Base-by-base conservation (phyloP, 2,113 vertebrate species). In the Orycteropus afer region DNA sequence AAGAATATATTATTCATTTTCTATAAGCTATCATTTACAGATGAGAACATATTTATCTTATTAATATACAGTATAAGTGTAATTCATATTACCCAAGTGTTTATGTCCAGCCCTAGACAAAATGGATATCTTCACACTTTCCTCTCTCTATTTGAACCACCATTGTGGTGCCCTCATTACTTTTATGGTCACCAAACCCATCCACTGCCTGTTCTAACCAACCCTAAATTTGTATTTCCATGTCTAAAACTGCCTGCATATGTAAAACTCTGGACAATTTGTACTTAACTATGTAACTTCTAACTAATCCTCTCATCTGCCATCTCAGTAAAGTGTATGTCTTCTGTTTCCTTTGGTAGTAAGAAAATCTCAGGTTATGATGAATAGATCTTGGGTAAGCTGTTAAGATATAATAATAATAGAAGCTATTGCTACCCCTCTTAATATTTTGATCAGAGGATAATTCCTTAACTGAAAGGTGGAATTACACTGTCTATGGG, bases 11-110 rank as follows among this genome's bases (percentile, higher is more conserved):
- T 92, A 94, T 86, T 97, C 86, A 97, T 90, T 96, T 94, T 90
- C 85, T 93, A 95, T 90, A 96, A 93, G 55, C 82, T 89, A 95
- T 95, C 96, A 95, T 82, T 93, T 97, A 86, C 1, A 83, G 71
- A 69, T 90, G n/a, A 95, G 67, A 92, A 96, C 61, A 86, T 96
- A 97, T 97, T 97, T 97, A 82, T 95, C 90, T 95, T 96, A 96
- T 96, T 96, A 97, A 93, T 95, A 97, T 95, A 92, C 13, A 74
- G 78, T 90, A 61, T 29, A 67, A 95, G 45, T 95, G 34, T 95
- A 95, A 96, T 85, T 97, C 92, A 97, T 69, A 18, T 69, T 61
- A 82, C 42, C 25, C 61, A 95, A 96, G 61, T 95, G 79, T 90
- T 96, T 93, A 93, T 95, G 61, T 82, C 61, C 45, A 93, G 37